Base-by-base conservation (phyloP, 37 sponge, comb jelly and placozoan genomes). In the Geodia barretti region DNA sequence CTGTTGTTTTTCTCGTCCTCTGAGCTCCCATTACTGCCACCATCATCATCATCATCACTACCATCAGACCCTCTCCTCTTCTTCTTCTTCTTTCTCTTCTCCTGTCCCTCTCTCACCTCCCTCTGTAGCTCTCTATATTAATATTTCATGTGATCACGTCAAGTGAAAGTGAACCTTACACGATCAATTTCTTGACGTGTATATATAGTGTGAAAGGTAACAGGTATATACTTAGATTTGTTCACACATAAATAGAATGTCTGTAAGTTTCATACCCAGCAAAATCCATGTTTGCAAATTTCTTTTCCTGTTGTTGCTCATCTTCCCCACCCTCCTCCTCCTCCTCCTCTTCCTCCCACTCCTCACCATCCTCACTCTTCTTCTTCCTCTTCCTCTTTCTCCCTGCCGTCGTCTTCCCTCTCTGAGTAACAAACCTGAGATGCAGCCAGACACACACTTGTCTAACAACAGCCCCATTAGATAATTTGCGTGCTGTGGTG, bases 201-300 rank as follows among this genome's bases (percentile, higher is more conserved):
- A n/a, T n/a, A n/a, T n/a, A n/a, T n/a, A n/a, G n/a, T n/a, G n/a
- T n/a, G n/a, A n/a, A n/a, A n/a, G n/a, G n/a, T n/a, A n/a, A n/a
- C n/a, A n/a, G n/a, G n/a, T n/a, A n/a, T n/a, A n/a, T n/a, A n/a
- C n/a, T n/a, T n/a, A n/a, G n/a, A n/a, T n/a, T n/a, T n/a, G n/a
- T n/a, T n/a, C n/a, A n/a, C n/a, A n/a, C n/a, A n/a, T n/a, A n/a
- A n/a, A n/a, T n/a, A n/a, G n/a, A n/a, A n/a, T n/a, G n/a, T n/a
- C n/a, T n/a, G n/a, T n/a, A n/a, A n/a, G n/a, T n/a, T 1, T 26
- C 81, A 1, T 28, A 85, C 85, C 85, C 72, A 3, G 72, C 78
- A 77, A 85, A 85, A 42, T 85, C 78, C 78, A 85, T 77, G 36
- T 71, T 29, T 54, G 36, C 33, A 40, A 38, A 79, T 29, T 40